Evolutionary conservation across 2,797 vertebrate genomes (phyloP), one percentile per base, ranked within the genome.

Genomic region (Taenioides sp.): DNA sequence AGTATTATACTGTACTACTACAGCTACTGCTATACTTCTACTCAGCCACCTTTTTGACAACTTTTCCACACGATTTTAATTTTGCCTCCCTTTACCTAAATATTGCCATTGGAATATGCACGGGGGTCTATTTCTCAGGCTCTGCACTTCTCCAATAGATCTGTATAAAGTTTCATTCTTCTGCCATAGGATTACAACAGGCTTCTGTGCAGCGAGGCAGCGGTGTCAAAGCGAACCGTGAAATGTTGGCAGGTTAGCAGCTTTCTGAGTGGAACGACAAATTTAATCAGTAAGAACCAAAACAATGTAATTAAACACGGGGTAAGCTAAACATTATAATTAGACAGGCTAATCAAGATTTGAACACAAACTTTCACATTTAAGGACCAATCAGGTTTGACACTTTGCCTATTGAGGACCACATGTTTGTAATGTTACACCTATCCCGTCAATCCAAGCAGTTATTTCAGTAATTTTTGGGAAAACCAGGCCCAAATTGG

Each of bases 171-270:
- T 80, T 74, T 68, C 52, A 61, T 55, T 40, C 83, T 89, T 75
- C 73, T 71, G 80, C 76, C 80, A 31, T n/a, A 11, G 72, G 85
- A 88, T 89, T 89, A 88, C 49, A 70, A 67, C 2, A 7, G 52
- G 69, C 75, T 73, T 84, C 71, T 5, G 50, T 73, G 61, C 72
- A 68, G 28, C 61, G 70, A 70, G 67, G 25, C 58, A 73, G 73
- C 79, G 65, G 72, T 79, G 72, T 84, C 80, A 75, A 74, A 74
- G 71, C 72, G 76, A 84, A 83, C 54, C 71, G 72, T 83, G 76
- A 80, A 77, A 69, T 73, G 73, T 84, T 86, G 85, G 73, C 77
- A 81, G 70, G 82, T 88, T 84, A 75, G 75, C 79, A 59, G 70
- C 64, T 72, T 80, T 69, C 66, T 69, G 76, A 80, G 43, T 70